Conservation (phyloP, 2,797 vertebrate genomes). For the Bradypodion ventrale region DNA sequence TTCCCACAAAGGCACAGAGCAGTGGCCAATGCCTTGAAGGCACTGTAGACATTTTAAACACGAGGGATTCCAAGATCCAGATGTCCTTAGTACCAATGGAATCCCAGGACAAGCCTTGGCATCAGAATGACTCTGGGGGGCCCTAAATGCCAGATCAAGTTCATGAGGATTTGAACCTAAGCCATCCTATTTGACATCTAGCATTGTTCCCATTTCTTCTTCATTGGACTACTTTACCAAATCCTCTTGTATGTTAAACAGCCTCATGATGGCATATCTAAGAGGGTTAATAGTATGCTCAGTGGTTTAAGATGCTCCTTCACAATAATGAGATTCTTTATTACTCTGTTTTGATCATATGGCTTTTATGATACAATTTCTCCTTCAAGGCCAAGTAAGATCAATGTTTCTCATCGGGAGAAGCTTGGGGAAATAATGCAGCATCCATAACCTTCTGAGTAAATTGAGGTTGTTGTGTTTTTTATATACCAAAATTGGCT, state of each 20-base stretch:
- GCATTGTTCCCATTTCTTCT: background rate
- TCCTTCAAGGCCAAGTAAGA: slow-evolving; percentile 59
- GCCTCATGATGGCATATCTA: slow-evolving; percentile 52
- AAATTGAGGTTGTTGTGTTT: slow-evolving; percentile 56
- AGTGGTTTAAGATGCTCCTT: slow-evolving; percentile 38
- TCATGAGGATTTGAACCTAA: background rate
- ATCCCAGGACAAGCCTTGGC: no score
- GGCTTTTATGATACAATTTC: slow-evolving; percentile 59
- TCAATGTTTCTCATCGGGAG: slow-evolving; percentile 56
- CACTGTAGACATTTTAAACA: no score
- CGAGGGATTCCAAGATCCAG: no score
- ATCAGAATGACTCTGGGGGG: background rate
- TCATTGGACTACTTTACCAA: slow-evolving; percentile 39
- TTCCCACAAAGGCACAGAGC: background rate
- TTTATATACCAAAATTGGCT: background rate
- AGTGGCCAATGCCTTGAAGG: background rate
- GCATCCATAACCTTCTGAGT: slow-evolving; percentile 27
- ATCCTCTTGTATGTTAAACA: slow-evolving; percentile 42
- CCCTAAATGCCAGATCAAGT: background rate
- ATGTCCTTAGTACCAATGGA: no score
- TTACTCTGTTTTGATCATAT: slow-evolving; percentile 53
- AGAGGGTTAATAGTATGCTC: slow-evolving; percentile 49
- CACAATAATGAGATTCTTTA: slow-evolving; percentile 63
- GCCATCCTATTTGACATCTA: background rate
- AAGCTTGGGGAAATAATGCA: slow-evolving; percentile 56